Evolutionary conservation across 1,140 invertebrate species (phyloP).

Genomic region (Lysiphlebus fabarum): DNA sequence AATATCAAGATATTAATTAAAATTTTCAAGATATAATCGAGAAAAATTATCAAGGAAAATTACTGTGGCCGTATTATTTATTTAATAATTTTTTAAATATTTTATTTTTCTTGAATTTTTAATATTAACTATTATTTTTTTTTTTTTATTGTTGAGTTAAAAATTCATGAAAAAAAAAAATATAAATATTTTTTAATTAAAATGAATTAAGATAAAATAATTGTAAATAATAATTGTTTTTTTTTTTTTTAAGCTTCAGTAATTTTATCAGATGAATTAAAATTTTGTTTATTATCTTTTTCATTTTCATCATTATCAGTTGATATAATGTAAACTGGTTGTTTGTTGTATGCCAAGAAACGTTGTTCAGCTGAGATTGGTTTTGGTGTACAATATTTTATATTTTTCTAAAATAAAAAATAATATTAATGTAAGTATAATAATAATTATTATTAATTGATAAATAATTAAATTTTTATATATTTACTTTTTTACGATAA

Average conservation of each 20-base stretch:
- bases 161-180: background rate
- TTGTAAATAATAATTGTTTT: too few species aligned
- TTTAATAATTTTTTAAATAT: too few species aligned
- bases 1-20: background rate
- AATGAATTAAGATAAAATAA: background rate
- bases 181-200: background rate
- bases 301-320: conserved; percentile 44
- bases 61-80: conserved; percentile 2
- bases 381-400: conserved; percentile 39
- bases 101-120: too few species aligned
- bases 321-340: conserved; percentile 52
- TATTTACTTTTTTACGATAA: conserved; percentile 60
- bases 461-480: too few species aligned
- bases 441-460: too few species aligned
- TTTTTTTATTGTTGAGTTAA: too few species aligned
- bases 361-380: conserved; percentile 40
- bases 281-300: conserved; percentile 7
- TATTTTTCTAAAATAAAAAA: too few species aligned
- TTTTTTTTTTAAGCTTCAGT: conserved; percentile 13
- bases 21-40: background rate
- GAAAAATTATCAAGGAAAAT: conserved; percentile 4
- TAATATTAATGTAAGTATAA: too few species aligned
- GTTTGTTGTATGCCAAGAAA: conserved; percentile 46
- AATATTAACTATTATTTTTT: too few species aligned
- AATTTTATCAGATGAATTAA: conserved; percentile 11